Base-by-base conservation (phyloP, 2,888 invertebrate genomes). In the Eucriotettix oculatus region DNA sequence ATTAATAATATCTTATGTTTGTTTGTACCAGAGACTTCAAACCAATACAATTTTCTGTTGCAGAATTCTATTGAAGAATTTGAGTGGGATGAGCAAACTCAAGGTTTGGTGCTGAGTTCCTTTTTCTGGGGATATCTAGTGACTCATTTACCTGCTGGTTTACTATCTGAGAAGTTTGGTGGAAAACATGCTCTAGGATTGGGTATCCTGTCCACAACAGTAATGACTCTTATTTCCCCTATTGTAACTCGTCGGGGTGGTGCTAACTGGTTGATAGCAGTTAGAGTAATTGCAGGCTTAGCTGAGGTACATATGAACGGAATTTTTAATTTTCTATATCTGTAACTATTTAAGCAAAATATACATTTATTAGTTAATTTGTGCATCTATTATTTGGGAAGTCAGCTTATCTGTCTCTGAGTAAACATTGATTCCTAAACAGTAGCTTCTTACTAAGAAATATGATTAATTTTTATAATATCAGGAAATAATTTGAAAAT, bases 41-140 rank as follows among this genome's bases (percentile, higher is more conserved):
- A 9, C 2, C 5, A n/a, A 14, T 48, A 48, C 12, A 14, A n/a
- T 48, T 48, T 48, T 48, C n/a, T 48, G n/a, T 48, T 48, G 12
- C 48, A 48, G 48, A 48, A 48, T 14, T 14, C 12, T 5, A 48
- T 48, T 60, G 65, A 40, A 69, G 64, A 64, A 60, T 85, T 79
- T 69, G 79, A 84, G 42, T 89, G 88, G 88, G 79, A 79, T 58
- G 82, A 84, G 70, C 74, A 79, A 60, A 79, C 82, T 3, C 86
- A 88, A 74, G 90, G 90, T 0, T 73, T 87, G 48, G 87, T 90
- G 54, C 76, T 91, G 2, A 86, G 87, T 56, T 82, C 89, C 0
- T 91, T 92, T 72, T 92, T 88, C 74, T 90, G 87, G 77, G 90
- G 91, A 1, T 91, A 91, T 73, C 83, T 90, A 1, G 62, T 88